These are phyloP conservation scores for Melinaea menophilus DNA, from an alignment of 2,888 invertebrate species.

Conservation along the genomic window DNA sequence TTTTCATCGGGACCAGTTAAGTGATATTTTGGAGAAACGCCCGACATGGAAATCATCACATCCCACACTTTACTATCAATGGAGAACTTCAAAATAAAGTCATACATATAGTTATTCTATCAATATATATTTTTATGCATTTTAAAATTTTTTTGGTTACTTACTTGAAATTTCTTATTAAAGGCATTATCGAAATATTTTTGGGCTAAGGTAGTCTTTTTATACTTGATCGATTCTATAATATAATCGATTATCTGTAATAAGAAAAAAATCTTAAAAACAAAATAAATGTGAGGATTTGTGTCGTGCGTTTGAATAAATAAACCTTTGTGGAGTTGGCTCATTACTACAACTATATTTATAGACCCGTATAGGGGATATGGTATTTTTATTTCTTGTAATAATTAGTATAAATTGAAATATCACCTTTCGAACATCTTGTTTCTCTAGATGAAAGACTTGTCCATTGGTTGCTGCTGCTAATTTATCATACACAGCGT, in stretches of 20 bases:
- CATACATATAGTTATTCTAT: not conserved
- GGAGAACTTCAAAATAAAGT: conserved; percentile 41
- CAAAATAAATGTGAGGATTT: no score
- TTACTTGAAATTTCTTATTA: conserved; percentile 25
- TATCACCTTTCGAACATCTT: conserved; percentile 43
- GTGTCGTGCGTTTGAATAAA: no score
- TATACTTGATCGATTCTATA: conserved; percentile 39
- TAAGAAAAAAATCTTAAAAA: conserved; percentile 23
- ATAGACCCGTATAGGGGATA: no score
- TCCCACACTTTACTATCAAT: conserved; percentile 41
- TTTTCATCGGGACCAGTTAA: conserved; percentile 42
- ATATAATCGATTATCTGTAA: conserved; percentile 47
- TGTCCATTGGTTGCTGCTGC: conserved; percentile 48
- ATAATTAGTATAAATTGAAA: not conserved
- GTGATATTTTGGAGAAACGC: conserved; percentile 33
- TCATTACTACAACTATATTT: no score
- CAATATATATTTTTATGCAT: not conserved
- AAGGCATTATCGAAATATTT: conserved; percentile 1
- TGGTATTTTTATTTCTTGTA: not conserved
- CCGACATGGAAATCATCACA: conserved; percentile 43
- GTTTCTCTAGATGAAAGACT: conserved; percentile 47
- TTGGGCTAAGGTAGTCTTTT: conserved; percentile 31
- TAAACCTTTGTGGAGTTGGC: no score
- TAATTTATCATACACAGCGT: conserved; percentile 44
- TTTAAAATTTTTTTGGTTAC: not conserved